Evolutionary conservation across 2,113 vertebrate species (phyloP), one percentile per base, ranked within the genome.

Genomic region (Butorides virescens): DNA sequence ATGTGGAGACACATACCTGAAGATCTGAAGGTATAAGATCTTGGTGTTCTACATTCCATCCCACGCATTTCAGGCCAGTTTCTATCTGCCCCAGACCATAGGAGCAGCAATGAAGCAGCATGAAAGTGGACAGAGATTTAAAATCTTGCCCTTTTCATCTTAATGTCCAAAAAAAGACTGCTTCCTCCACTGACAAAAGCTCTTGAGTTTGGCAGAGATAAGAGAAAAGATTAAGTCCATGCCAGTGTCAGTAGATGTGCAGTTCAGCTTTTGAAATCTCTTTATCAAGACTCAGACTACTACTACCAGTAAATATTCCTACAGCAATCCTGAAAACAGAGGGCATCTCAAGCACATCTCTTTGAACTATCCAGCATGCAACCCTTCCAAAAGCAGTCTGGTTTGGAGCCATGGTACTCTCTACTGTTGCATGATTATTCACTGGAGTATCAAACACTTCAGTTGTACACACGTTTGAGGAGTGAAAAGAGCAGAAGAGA

Each of bases 221-320:
- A 82, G 34, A 61, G 34, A 8, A 79, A 39, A 74, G 59, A 53
- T 44, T 39, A 79, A 55, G 34, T 63, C 65, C 17, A 44, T 18
- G 15, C 10, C 37, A 68, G 18, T 16, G 55, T 5, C n/a, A 85
- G 37, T 6, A 73, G 44, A 62, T 15, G 19, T 75, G 12, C 23
- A 50, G 55, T 46, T 91, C 37, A 50, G 58, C 32, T 92, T 92
- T 58, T 88, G 55, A 95, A 94, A 93, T 61, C 16, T 15, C 42
- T 36, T 9, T 32, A 58, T 37, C 36, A 76, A 75, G 49, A 63
- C 15, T 23, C 49, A 66, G 19, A 63, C 26, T 79, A 52, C 26
- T 53, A 17, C 46, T 79, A 50, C 25, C 39, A 71, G 25, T 61
- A 56, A 88, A 68, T 67, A 89, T 26, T 65, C 34, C 26, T 65